Percentiles rank a stretch among this genome's conserved stretches.
Evolutionary conservation across 2,888 invertebrate species (phyloP).

Genomic region (Pyrocoelia pectoralis): DNA sequence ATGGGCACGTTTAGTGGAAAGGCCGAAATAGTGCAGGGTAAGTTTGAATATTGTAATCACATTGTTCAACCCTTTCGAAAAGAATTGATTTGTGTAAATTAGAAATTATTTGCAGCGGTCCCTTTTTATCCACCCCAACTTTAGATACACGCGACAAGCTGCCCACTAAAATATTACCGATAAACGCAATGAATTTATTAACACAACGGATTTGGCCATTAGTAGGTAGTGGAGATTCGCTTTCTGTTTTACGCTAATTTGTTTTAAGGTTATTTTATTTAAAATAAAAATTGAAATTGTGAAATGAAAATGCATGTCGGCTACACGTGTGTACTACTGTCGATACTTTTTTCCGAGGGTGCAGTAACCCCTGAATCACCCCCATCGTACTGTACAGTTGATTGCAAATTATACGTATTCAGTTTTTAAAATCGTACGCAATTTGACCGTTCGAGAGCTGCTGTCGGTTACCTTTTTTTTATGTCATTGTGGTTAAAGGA

Average conservation of each 20-base stretch:
- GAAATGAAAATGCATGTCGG: not conserved
- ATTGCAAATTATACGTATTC: conserved; percentile 40
- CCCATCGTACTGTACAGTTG: conserved; percentile 39
- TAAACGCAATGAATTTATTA: conserved; percentile 15
- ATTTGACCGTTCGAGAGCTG: conserved; percentile 2
- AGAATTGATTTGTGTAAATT: conserved; percentile 36
- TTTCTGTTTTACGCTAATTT: conserved; percentile 32
- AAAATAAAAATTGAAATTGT: not conserved
- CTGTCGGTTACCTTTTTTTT: not conserved
- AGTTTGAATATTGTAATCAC: conserved; percentile 14
- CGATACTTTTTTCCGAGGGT: conserved; percentile 41
- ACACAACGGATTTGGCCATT: conserved; percentile 18
- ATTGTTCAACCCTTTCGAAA: conserved; percentile 24
- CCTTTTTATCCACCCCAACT: conserved; percentile 7
- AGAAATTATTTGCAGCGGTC: conserved; percentile 28
- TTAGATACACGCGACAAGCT: conserved; percentile 19
- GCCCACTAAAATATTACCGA: conserved; percentile 19
- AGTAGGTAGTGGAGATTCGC: too few relatives aligned
- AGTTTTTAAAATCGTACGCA: conserved; percentile 17
- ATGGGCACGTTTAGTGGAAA: conserved; percentile 9
- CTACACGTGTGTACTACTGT: conserved; percentile 30
- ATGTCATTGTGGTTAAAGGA: not conserved
- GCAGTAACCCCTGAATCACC: conserved; percentile 42
- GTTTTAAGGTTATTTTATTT: conserved; percentile 17
- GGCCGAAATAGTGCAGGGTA: conserved; percentile 6